A percentile compares a stretch with the other conserved stretches of the same genome.
Conservation (phyloP, 2,888 invertebrate genomes). For the Drosophila anomelani region DNA sequence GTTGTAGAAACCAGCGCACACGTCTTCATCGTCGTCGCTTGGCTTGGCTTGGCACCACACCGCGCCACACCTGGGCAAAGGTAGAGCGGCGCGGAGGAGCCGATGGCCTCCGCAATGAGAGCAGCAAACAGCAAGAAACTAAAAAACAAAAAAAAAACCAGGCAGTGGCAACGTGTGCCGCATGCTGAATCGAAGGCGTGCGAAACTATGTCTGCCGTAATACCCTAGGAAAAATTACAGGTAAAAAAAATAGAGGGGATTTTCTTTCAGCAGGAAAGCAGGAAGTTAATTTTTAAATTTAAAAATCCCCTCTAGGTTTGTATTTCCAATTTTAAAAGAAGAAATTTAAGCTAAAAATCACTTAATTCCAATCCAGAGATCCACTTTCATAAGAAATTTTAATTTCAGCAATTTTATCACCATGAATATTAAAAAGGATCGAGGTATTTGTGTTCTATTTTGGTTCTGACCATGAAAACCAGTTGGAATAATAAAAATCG, state of each 20-base stretch:
- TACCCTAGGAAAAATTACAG: constrained; percentile 32
- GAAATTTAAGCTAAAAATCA: not conserved
- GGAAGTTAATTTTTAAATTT: not conserved
- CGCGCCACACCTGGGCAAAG: constrained; percentile 48
- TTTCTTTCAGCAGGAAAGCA: not conserved
- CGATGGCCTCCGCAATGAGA: constrained; percentile 67
- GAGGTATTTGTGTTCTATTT: constrained; percentile 3
- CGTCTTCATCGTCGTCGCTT: constrained; percentile 17
- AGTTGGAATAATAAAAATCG: constrained; percentile 6
- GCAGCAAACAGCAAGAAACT: constrained; percentile 48
- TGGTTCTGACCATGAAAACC: constrained; percentile 7
- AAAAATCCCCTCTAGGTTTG: not conserved
- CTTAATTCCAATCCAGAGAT: not conserved
- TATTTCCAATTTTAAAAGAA: not conserved
- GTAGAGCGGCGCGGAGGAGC: constrained; percentile 30
- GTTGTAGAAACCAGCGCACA: constrained; percentile 33
- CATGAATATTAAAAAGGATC: constrained; percentile 6
- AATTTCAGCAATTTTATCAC: not conserved
- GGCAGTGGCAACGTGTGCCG: constrained; percentile 64
- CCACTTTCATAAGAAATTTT: constrained; percentile 1
- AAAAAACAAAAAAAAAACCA: constrained; percentile 8
- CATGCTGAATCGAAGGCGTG: constrained; percentile 76
- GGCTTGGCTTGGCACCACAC: constrained; percentile 37
- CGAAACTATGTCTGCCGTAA: constrained; percentile 64
- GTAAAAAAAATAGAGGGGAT: not conserved